phyloP scores from a whole-genome alignment of 2,113 vertebrate genomes.

The Ptilonorhynchus violaceus region DNA sequence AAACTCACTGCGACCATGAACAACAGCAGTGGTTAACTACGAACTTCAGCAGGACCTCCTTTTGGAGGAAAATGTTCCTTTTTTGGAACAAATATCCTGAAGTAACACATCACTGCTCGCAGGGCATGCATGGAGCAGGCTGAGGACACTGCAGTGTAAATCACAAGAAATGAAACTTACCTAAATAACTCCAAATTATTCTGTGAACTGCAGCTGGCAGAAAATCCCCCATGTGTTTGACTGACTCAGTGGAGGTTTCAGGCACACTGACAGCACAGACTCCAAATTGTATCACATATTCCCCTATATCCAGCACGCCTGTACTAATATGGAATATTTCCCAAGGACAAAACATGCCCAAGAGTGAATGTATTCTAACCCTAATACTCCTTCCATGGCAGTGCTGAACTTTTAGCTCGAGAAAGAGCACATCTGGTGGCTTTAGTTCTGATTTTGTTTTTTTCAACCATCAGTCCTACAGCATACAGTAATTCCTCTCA shows the following conservation, averaged over 20 bases:
- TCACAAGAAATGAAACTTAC: not conserved
- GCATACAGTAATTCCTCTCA: not conserved
- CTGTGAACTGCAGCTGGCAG: not conserved
- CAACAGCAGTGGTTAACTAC: not conserved
- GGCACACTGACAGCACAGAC: not conserved
- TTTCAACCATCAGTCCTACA: not conserved
- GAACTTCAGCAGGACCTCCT: not conserved
- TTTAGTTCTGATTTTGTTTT: not conserved
- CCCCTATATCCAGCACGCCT: not conserved
- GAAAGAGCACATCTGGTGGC: not conserved
- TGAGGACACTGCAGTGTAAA: not conserved
- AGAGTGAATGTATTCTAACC: not conserved
- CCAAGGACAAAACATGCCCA: not conserved
- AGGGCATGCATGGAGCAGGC: not conserved
- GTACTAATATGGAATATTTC: not conserved
- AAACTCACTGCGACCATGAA: not conserved
- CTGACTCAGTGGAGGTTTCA: not conserved
- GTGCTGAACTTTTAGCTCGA: not conserved
- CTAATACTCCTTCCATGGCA: not conserved
- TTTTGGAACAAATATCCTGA: not conserved
- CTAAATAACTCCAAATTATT: not conserved
- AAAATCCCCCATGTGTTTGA: not conserved
- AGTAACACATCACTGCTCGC: not conserved
- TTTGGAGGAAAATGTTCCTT: not conserved
- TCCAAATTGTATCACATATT: not conserved